These are phyloP conservation scores for Pelecanoides urinatrix DNA, from an alignment of 2,113 vertebrate species.

Conservation along the genomic window DNA sequence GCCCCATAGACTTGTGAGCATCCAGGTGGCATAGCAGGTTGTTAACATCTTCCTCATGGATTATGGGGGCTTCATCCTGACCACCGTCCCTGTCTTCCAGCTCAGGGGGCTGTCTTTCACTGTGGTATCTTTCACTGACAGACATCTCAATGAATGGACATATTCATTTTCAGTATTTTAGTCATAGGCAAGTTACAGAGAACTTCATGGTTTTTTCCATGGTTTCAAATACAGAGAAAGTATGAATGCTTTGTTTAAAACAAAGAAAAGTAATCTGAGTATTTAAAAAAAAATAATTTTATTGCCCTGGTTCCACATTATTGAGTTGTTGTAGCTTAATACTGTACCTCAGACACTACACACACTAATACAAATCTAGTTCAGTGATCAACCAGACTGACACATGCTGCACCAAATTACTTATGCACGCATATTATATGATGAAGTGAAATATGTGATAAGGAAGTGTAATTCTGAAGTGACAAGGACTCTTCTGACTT, in stretches of 20 bases:
- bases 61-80: too few species aligned
- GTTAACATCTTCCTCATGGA: too few species aligned
- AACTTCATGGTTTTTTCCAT: neutral
- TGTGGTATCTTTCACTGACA: neutral
- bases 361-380: neutral
- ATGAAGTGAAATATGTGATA: neutral
- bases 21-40: too few species aligned
- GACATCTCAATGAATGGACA: neutral
- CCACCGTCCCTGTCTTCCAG: too few species aligned
- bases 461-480: neutral
- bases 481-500: neutral
- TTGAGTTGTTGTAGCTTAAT: neutral
- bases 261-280: neutral
- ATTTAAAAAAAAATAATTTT: neutral
- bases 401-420: neutral
- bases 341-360: accelerated
- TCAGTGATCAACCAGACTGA: neutral
- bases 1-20: too few species aligned
- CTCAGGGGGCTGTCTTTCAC: too few species aligned
- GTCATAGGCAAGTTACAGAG: neutral
- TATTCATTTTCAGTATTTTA: neutral
- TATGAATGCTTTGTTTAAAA: neutral
- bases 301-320: neutral
- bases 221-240: neutral
- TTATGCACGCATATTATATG: neutral